These are phyloP conservation scores for Panagrolaimus sp. DNA, from an alignment of 1,140 invertebrate species.

Conservation along the genomic window DNA sequence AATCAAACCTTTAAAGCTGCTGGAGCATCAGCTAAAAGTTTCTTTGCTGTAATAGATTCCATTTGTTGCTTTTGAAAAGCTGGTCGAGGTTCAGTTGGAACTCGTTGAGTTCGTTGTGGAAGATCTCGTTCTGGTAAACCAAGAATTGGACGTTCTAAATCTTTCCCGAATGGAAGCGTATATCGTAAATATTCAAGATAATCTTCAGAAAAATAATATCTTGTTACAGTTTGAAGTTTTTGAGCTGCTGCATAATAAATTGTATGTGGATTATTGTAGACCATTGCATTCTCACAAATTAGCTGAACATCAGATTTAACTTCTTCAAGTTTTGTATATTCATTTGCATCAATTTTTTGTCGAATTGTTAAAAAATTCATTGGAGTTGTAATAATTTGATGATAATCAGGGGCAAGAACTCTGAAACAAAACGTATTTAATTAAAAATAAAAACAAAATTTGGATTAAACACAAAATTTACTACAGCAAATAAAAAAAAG, in stretches of 20 bases:
- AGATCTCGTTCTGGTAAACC: conserved; percentile 4
- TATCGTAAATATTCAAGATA: conserved; percentile 53
- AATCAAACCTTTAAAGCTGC: neutral
- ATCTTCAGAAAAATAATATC: conserved; percentile 55
- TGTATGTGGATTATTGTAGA: conserved; percentile 48
- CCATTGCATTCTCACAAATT: conserved; percentile 51
- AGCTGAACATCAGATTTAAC: conserved; percentile 45
- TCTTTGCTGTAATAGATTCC: conserved; percentile 1
- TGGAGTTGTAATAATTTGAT: conserved; percentile 79
- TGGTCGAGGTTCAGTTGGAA: conserved; percentile 5
- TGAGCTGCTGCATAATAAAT: conserved; percentile 54
- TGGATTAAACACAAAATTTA: too few relatives aligned
- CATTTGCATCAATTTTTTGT: conserved; percentile 74
- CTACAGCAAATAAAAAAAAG: too few relatives aligned
- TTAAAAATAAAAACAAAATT: too few relatives aligned
- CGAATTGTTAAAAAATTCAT: conserved; percentile 97
- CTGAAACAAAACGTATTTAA: conserved; percentile 13
- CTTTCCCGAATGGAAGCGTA: conserved; percentile 50
- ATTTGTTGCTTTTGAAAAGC: neutral
- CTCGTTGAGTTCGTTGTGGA: neutral
- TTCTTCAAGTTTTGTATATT: conserved; percentile 36
- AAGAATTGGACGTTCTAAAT: conserved; percentile 31
- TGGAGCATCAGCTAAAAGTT: conserved; percentile 9
- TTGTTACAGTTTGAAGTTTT: conserved; percentile 41
- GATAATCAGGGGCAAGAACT: conserved; percentile 88